phyloP scores from a whole-genome alignment of 2,797 vertebrate species.

The Eupleurogrammus muticus region DNA sequence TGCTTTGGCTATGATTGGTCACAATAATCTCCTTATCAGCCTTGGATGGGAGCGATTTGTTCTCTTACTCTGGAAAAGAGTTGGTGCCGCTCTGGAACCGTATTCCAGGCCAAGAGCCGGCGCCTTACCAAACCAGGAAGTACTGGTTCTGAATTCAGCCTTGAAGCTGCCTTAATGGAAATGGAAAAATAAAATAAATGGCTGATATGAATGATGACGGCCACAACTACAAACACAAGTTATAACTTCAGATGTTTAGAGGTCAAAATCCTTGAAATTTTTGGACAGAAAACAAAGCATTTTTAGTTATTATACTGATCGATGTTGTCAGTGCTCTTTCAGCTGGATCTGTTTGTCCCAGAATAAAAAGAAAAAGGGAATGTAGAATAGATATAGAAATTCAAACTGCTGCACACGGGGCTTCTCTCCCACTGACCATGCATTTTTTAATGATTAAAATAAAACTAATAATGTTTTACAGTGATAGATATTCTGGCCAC shows the following conservation, averaged over 20 bases:
- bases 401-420: constrained; percentile 9
- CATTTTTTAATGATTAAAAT: constrained; percentile 35
- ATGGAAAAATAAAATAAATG: no score
- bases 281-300: background rate
- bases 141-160: no score
- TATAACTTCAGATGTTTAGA: background rate
- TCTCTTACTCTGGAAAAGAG: no score
- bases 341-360: constrained; percentile 31
- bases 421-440: background rate
- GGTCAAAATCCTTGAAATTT: background rate
- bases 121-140: no score
- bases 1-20: no score
- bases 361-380: constrained; percentile 33
- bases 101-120: no score
- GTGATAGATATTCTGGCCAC: constrained; percentile 14
- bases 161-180: no score
- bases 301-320: background rate
- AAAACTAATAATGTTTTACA: constrained; percentile 31
- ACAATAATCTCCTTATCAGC: no score
- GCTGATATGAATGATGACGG: no score
- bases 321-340: background rate
- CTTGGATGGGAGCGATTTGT: no score
- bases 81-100: no score
- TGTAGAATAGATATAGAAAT: constrained; percentile 6
- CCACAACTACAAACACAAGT: background rate